Conservation (phyloP, 2,888 invertebrate genomes). For the Graphium colonna region DNA sequence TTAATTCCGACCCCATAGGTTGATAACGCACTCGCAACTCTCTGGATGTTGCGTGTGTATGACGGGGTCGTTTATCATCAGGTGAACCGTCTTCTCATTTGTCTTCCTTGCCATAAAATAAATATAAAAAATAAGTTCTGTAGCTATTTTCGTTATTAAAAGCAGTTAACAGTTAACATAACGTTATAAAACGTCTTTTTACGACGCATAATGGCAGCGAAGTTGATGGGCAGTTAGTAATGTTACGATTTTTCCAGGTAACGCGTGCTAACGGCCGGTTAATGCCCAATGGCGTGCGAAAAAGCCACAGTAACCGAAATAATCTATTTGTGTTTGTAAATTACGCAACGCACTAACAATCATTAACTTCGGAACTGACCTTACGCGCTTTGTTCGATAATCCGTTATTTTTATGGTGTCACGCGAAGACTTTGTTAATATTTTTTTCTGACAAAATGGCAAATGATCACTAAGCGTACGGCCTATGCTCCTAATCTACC, state of each 20-base stretch:
- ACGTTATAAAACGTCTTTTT: not conserved
- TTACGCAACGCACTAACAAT: constrained; percentile 15
- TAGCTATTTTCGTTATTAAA: no score
- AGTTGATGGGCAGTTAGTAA: not conserved
- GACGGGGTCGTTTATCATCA: no score
- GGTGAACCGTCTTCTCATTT: no score
- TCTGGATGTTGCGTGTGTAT: no score
- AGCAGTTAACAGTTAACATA: not conserved
- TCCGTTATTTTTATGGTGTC: constrained; percentile 15
- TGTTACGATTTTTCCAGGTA: constrained; percentile 5
- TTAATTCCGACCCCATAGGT: no score
- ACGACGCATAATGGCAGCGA: not conserved
- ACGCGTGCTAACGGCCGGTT: constrained; percentile 17
- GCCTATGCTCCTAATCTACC: no score
- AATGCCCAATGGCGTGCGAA: constrained; percentile 24
- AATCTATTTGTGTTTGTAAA: constrained; percentile 16
- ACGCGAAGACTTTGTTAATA: no score
- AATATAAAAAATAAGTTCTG: no score
- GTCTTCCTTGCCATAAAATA: no score
- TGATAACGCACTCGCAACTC: no score
- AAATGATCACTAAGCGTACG: no score
- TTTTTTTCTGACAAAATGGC: no score
- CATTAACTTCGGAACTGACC: constrained; percentile 5
- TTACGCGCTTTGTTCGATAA: constrained; percentile 8
- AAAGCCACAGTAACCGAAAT: constrained; percentile 25